Conservation (phyloP, 1,140 invertebrate genomes). For the Drosophila simulans region DNA sequence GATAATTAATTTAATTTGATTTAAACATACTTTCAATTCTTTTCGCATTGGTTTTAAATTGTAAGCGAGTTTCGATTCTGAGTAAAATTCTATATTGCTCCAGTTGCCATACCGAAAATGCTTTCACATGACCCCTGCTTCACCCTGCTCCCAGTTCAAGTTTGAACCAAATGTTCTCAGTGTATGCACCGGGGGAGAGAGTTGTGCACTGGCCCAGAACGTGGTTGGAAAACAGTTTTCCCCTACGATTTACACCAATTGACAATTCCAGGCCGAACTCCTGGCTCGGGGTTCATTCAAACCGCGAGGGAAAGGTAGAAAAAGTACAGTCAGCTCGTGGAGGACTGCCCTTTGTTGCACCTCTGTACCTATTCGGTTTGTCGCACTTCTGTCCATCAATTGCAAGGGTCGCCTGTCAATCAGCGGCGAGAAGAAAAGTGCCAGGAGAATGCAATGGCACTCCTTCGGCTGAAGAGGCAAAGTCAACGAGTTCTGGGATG, state of each 20-base stretch:
- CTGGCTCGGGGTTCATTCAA: constrained; percentile 29
- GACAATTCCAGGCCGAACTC: constrained; percentile 62
- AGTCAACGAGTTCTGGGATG: constrained; percentile 46
- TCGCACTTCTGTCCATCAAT: constrained; percentile 66
- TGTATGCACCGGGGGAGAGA: constrained; percentile 26
- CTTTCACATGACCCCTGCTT: too few relatives aligned
- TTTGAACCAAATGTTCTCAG: not conserved
- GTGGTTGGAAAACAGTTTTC: constrained; percentile 77
- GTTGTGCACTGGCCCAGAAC: constrained; percentile 74
- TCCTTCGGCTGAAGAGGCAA: constrained; percentile 27
- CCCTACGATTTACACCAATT: constrained; percentile 73
- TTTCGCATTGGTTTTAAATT: too few relatives aligned
- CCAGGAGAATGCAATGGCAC: constrained; percentile 18
- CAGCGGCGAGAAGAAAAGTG: constrained; percentile 14
- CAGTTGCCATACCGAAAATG: too few relatives aligned
- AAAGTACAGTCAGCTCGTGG: constrained; percentile 71
- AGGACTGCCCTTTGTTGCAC: constrained; percentile 42
- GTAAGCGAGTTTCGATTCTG: too few relatives aligned
- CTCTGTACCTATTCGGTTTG: constrained; percentile 40
- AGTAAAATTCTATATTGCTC: too few relatives aligned
- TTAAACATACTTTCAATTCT: too few relatives aligned
- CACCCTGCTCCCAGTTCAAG: too few relatives aligned
- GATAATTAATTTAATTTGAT: too few relatives aligned
- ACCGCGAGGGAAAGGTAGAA: constrained; percentile 24
- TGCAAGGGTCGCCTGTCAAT: constrained; percentile 60